Base-by-base conservation (phyloP, 2,797 vertebrate genomes). In the Erithacus rubecula region DNA sequence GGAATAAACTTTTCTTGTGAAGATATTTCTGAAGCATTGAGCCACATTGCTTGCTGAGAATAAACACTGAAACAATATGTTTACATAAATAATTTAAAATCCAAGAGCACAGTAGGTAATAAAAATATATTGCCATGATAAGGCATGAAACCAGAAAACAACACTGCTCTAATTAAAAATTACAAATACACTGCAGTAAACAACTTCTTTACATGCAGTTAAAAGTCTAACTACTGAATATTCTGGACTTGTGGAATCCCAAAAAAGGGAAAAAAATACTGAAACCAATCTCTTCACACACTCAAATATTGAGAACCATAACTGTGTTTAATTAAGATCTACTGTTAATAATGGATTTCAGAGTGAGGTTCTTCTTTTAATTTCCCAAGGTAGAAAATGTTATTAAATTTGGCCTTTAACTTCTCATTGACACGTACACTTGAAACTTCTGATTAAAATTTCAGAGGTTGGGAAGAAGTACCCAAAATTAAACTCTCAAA, bases 31-130 rank as follows among this genome's bases (percentile, higher is more conserved):
- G 49, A 78, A 96, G 86, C 74, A 67, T 22, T 81, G 84, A 96
- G 93, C 92, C 94, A 96, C 92, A 78, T n/a, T 88, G 83, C 81
- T 96, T 62, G 89, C 93, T 89, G 90, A 96, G 85, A 94, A 86
- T 89, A 87, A 93, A 75, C 68, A 79, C 51, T 29, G 49, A 67
- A 83, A 87, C 93, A 97, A 97, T 95, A 93, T 58, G 98, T 98
- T 98, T 98, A 96, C 96, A 98, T 98, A 98, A 98, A 98, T 98
- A 98, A 98, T 97, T 97, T 98, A 98, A 98, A 98, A 96, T 97
- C 95, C 94, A 95, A 97, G 82, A 97, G 97, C 96, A 97, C 87
- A 96, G 95, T 83, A 96, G 95, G 97, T 93, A 96, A 98, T 98
- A 97, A 97, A 97, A 98, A 98, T 93, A 97, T 97, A 98, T 97